Conservation (phyloP, 2,113 vertebrate genomes). For the zebrafish (Danio rerio) region GRCz12tu NC_133182.1:41009501-41010000, state of each 20-base stretch:
- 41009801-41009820: too few relatives aligned
- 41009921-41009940: too few relatives aligned
- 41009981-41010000: too few relatives aligned
- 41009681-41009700: not conserved
- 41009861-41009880: too few relatives aligned
- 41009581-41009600: conserved; percentile 8
- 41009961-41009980: too few relatives aligned
- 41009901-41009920: too few relatives aligned
- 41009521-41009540: too few relatives aligned
- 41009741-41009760: not conserved
- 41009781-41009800: not conserved
- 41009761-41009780: not conserved
- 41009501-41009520: too few relatives aligned
- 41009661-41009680: not conserved
- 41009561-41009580: not conserved
- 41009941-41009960: too few relatives aligned
- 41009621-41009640: not conserved
- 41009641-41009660: not conserved
- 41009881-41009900: too few relatives aligned
- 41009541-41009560: not conserved
- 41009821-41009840: too few relatives aligned
- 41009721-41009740: not conserved
- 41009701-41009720: not conserved
- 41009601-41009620: not conserved
- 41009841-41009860: too few relatives aligned